These are phyloP conservation scores for Folsomia candida DNA, from an alignment of 2,888 invertebrate genomes.

Conservation along the genomic window DNA sequence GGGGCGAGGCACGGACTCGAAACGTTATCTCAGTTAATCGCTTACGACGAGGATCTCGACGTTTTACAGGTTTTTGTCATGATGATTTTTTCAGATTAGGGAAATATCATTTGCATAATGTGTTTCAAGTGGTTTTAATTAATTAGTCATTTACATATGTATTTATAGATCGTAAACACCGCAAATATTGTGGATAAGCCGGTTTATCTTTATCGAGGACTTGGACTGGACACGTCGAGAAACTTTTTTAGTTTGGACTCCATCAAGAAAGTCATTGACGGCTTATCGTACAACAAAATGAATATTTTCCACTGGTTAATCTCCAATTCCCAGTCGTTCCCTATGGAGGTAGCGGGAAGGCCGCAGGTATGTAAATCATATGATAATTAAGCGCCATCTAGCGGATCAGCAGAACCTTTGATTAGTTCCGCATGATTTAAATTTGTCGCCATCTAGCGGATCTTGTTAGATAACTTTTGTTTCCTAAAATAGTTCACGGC, in stretches of 20 bases:
- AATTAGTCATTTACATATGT: too few species aligned
- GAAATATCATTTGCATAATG: too few species aligned
- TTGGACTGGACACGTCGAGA: slow-evolving; percentile 59
- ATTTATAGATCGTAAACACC: slow-evolving; percentile 49
- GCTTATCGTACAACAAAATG: slow-evolving; percentile 58
- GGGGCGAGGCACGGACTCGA: slow-evolving; percentile 75
- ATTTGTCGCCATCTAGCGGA: not conserved
- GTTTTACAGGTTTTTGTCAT: too few species aligned
- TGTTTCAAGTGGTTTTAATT: too few species aligned
- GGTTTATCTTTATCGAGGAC: slow-evolving; percentile 58
- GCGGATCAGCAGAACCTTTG: too few species aligned
- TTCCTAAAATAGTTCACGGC: slow-evolving; percentile 41
- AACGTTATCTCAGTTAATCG: slow-evolving; percentile 69
- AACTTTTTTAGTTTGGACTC: slow-evolving; percentile 61
- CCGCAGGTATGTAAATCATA: slow-evolving; percentile 51
- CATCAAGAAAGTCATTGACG: slow-evolving; percentile 56
- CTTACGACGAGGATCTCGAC: slow-evolving; percentile 52
- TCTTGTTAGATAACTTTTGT: too few species aligned
- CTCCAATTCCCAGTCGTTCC: slow-evolving; percentile 58
- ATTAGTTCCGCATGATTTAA: not conserved
- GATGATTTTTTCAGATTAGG: too few species aligned
- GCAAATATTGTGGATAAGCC: slow-evolving; percentile 57
- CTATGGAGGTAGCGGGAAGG: slow-evolving; percentile 54
- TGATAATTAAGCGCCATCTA: not conserved
- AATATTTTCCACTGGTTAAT: slow-evolving; percentile 58